phyloP scores from a whole-genome alignment of 2,113 vertebrate species.

The Ictalurus punctatus region DNA sequence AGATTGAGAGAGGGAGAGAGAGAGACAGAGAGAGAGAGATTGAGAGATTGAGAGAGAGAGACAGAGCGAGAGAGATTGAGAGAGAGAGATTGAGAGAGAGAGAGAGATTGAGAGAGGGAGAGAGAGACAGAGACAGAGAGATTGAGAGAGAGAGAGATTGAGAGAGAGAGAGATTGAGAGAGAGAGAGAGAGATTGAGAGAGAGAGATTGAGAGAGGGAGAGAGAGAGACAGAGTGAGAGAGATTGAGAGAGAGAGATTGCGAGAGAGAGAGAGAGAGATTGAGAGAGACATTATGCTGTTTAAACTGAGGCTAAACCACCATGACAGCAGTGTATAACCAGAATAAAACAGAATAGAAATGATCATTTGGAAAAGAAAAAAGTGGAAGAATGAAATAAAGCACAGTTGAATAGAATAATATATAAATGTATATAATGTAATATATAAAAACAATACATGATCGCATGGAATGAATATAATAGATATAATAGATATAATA shows the following conservation, averaged over 20 bases:
- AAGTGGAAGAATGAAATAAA: background rate
- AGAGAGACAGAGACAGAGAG: background rate
- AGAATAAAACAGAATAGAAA: background rate
- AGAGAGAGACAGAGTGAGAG: too few species aligned
- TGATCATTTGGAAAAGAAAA: background rate
- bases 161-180: too few species aligned
- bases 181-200: too few species aligned
- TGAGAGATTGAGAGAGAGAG: too few species aligned
- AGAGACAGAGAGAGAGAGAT: too few species aligned
- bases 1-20: too few species aligned
- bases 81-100: background rate
- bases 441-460: too few species aligned
- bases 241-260: too few species aligned
- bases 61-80: background rate
- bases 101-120: too few species aligned
- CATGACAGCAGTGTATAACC: background rate
- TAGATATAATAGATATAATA: background rate
- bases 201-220: too few species aligned
- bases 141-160: conserved; percentile 20
- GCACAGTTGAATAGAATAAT: background rate
- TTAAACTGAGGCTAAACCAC: background rate
- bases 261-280: background rate
- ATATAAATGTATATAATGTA: too few species aligned
- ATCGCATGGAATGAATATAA: background rate
- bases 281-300: conserved; percentile 8